phyloP scores from a whole-genome alignment of 1,140 invertebrate species.

The Pygmarrhopalites habei region DNA sequence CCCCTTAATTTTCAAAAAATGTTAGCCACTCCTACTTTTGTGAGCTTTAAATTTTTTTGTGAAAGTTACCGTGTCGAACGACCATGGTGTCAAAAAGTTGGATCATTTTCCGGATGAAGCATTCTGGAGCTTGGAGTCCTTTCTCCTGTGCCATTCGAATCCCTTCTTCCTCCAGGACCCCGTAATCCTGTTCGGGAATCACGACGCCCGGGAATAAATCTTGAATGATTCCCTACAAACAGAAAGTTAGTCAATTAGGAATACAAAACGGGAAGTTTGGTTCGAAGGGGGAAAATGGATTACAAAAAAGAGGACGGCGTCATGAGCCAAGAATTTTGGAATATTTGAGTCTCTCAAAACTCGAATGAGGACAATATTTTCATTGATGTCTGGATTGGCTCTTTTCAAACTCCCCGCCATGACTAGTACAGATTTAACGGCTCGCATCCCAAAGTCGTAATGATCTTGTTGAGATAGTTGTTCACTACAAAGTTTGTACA shows the following conservation, averaged over 20 bases:
- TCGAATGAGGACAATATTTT: constrained; percentile 69
- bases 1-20: too few relatives aligned
- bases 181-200: constrained; percentile 71
- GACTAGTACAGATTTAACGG: constrained; percentile 60
- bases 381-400: constrained; percentile 69
- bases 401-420: constrained; percentile 84
- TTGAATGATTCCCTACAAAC: constrained; percentile 65
- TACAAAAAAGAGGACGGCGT: constrained; percentile 66
- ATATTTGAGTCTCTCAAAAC: constrained; percentile 85
- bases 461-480: constrained; percentile 58
- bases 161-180: constrained; percentile 57
- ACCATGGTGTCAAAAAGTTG: constrained; percentile 87
- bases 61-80: constrained; percentile 83
- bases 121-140: constrained; percentile 55
- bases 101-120: constrained; percentile 66
- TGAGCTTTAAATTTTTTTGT: too few relatives aligned
- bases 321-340: constrained; percentile 81
- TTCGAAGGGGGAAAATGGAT: not conserved
- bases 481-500: constrained; percentile 86
- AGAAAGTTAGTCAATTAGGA: too few relatives aligned
- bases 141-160: constrained; percentile 48
- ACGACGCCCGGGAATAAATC: constrained; percentile 81
- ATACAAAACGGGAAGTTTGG: not conserved
- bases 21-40: too few relatives aligned
- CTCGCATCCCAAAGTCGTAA: constrained; percentile 84